Evolutionary conservation across 2,113 vertebrate species (phyloP).

Genomic region (Aegotheles bennettii): DNA sequence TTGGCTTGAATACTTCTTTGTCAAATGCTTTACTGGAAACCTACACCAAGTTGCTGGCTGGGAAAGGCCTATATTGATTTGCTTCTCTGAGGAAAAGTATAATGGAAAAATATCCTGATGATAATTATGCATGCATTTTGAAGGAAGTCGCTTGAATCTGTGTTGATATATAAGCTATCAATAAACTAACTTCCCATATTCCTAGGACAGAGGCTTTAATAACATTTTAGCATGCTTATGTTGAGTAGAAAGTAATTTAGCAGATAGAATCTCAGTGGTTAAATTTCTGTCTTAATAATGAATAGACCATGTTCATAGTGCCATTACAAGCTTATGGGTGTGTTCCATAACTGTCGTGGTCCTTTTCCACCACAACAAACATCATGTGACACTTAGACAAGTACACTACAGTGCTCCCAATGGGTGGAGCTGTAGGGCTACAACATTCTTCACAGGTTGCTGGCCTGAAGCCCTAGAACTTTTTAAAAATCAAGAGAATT

Average conservation of each 20-base stretch:
- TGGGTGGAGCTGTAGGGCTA: accelerated
- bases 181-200: neutral
- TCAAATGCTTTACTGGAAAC: neutral
- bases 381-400: accelerated
- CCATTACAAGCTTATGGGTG: no score
- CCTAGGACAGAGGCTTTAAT: neutral
- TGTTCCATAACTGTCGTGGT: accelerated
- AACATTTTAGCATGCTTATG: neutral
- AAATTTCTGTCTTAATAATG: neutral
- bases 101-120: neutral
- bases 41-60: neutral
- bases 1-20: neutral
- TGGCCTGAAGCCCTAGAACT: neutral
- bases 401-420: accelerated
- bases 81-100: neutral
- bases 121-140: neutral
- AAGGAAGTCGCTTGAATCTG: neutral
- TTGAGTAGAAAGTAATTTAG: neutral
- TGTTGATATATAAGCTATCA: neutral
- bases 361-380: neutral
- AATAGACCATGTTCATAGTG: accelerated
- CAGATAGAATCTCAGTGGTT: neutral
- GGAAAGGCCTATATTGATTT: neutral
- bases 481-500: neutral
- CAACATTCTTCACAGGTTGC: neutral